Percentiles rank a stretch among this genome's conserved stretches.
phyloP scores from a whole-genome alignment of 2,797 vertebrate genomes.

The Chaunax sp. region DNA sequence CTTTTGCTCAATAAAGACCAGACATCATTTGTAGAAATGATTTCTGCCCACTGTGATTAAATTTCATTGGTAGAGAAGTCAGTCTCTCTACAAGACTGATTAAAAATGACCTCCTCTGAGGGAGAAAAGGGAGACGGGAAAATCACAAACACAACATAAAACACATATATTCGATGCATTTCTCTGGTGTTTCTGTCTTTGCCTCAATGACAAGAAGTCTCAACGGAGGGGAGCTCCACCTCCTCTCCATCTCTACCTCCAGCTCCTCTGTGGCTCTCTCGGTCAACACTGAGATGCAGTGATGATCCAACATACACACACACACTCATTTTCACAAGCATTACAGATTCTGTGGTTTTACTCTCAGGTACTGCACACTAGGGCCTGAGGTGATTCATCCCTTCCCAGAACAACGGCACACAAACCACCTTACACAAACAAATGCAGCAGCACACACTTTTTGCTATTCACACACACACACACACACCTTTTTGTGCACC shows the following conservation, averaged over 20 bases:
- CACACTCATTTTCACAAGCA: slow-evolving; percentile 6
- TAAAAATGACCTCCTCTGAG: slow-evolving; percentile 38
- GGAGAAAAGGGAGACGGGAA: slow-evolving; percentile 4
- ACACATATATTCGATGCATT: slow-evolving; percentile 15
- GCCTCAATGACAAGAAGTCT: slow-evolving; percentile 42
- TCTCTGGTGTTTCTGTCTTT: slow-evolving; percentile 34
- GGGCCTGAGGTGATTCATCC: slow-evolving; percentile 56
- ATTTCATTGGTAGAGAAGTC: slow-evolving; percentile 21
- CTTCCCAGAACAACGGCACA: slow-evolving; percentile 22
- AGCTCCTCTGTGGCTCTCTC: slow-evolving; percentile 28
- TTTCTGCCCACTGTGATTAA: slow-evolving; percentile 13
- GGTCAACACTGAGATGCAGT: slow-evolving; percentile 53
- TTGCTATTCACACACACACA: slow-evolving; percentile 11
- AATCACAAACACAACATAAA: slow-evolving; percentile 2
- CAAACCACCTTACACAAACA: slow-evolving; percentile 4
- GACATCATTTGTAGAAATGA: slow-evolving; percentile 8
- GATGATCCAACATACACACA: slow-evolving; percentile 11
- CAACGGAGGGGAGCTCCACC: slow-evolving; percentile 43
- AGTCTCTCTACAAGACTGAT: slow-evolving; percentile 36
- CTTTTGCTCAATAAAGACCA: neutral
- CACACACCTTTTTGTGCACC: slow-evolving; percentile 8
- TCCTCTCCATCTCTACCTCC: slow-evolving; percentile 33
- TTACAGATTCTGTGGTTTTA: slow-evolving; percentile 35
- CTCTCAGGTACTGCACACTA: slow-evolving; percentile 20
- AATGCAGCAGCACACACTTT: slow-evolving; percentile 20